Percentiles rank a stretch among this genome's conserved stretches.
These are phyloP conservation scores for Stegodyphus mimosarum DNA, from an alignment of 1,140 invertebrate species.

Conservation along the genomic window DNA sequence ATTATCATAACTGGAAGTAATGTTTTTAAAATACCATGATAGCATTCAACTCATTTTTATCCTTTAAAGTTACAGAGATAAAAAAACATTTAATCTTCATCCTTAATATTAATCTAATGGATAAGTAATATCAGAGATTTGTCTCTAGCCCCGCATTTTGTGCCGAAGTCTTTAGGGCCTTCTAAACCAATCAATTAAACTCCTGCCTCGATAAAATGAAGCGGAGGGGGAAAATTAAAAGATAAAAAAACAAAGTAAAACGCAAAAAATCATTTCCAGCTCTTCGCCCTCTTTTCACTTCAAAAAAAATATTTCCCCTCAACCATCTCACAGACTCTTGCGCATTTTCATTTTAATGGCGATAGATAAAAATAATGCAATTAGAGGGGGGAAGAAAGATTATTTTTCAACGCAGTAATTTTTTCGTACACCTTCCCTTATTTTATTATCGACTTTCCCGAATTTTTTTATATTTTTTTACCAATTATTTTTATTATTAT, in stretches of 20 bases:
- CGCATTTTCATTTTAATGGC: conserved; percentile 52
- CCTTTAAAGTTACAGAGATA: too few species aligned
- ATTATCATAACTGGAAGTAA: too few species aligned
- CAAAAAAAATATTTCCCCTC: background rate
- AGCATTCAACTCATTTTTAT: too few species aligned
- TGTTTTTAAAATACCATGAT: too few species aligned
- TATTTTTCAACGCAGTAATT: conserved; percentile 18
- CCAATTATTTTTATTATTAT: conserved; percentile 50
- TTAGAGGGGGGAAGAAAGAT: conserved; percentile 46
- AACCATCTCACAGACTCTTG: background rate
- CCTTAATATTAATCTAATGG: too few species aligned
- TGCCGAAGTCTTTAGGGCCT: too few species aligned
- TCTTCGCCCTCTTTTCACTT: conserved; percentile 7
- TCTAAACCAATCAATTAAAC: conserved; percentile 47
- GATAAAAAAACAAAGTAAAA: conserved; percentile 26
- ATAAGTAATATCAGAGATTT: too few species aligned
- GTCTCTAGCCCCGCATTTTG: too few species aligned
- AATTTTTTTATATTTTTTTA: conserved; percentile 10
- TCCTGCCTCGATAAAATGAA: conserved; percentile 31
- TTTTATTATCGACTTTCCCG: conserved; percentile 41
- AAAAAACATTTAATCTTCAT: too few species aligned
- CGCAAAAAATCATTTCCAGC: conserved; percentile 11
- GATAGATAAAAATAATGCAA: conserved; percentile 58
- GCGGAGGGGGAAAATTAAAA: background rate
- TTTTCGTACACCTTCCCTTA: conserved; percentile 5